Conservation (phyloP, 2,888 invertebrate species). For the Trileptium ribeirensis region DNA sequence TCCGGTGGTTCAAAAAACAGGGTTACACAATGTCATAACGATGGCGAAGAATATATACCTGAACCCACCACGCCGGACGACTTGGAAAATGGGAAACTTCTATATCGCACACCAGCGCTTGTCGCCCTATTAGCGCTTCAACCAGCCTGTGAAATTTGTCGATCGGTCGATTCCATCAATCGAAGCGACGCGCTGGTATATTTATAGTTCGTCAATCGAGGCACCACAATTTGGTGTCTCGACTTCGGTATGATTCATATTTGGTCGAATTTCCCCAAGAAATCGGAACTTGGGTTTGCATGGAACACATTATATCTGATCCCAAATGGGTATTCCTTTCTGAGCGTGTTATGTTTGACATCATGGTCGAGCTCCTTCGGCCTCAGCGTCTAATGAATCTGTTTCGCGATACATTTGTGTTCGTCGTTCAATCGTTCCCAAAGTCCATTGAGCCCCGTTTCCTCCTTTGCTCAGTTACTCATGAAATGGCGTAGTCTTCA, state of each 20-base stretch:
- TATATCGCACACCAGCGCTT: not conserved
- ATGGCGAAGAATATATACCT: too few relatives aligned
- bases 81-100: not conserved
- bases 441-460: not conserved
- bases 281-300: not conserved
- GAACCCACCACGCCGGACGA: too few relatives aligned
- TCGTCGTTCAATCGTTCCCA: not conserved
- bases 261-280: not conserved
- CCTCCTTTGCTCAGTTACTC: not conserved
- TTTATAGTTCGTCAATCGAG: not conserved
- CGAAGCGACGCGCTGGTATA: not conserved
- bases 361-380: not conserved
- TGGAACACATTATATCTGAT: not conserved
- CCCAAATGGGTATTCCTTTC: not conserved
- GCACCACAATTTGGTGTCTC: not conserved
- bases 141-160: not conserved
- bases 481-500: not conserved
- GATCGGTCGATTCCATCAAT: not conserved
- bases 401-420: not conserved
- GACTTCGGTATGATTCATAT: not conserved
- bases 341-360: not conserved
- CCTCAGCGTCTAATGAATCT: not conserved
- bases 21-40: too few relatives aligned
- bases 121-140: not conserved
- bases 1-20: not conserved